phyloP scores from a whole-genome alignment of 1,140 invertebrate genomes.

The Orussus abietinus region DNA sequence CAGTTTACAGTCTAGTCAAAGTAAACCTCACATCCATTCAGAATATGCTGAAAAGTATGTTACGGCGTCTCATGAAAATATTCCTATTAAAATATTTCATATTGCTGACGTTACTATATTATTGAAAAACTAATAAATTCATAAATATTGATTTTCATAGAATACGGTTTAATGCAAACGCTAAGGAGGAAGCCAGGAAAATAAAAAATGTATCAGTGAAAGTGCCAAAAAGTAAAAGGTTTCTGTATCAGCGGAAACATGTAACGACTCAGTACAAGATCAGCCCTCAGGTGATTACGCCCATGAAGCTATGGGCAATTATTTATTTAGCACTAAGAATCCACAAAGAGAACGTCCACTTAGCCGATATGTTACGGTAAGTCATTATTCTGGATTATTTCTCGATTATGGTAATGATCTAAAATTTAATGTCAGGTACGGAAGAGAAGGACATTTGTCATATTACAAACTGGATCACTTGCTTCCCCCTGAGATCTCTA shows the following conservation, averaged over 20 bases:
- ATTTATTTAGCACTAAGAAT: conserved; percentile 57
- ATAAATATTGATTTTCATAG: too few species aligned
- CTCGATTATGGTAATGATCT: conserved; percentile 2
- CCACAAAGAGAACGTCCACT: conserved; percentile 55
- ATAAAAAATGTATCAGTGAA: conserved; percentile 34
- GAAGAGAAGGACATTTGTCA: conserved; percentile 59
- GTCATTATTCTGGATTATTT: background rate
- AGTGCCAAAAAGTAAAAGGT: conserved; percentile 32
- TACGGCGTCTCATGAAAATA: too few species aligned
- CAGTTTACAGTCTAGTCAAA: conserved; percentile 31
- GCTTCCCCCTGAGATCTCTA: conserved; percentile 53
- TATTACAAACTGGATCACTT: conserved; percentile 55
- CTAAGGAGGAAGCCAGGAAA: conserved; percentile 37
- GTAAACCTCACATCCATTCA: conserved; percentile 19
- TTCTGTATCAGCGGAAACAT: conserved; percentile 32
- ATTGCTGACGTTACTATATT: too few species aligned
- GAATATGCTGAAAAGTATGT: background rate
- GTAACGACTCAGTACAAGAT: conserved; percentile 32
- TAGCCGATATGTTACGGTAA: conserved; percentile 58
- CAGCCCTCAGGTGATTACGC: conserved; percentile 44
- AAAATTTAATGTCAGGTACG: conserved; percentile 35
- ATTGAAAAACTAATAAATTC: too few species aligned
- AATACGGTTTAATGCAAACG: conserved; percentile 41
- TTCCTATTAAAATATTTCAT: too few species aligned
- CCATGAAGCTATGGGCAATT: conserved; percentile 52